Evolutionary conservation across 2,113 vertebrate genomes (phyloP).

Genomic region (Panthera leo): DNA sequence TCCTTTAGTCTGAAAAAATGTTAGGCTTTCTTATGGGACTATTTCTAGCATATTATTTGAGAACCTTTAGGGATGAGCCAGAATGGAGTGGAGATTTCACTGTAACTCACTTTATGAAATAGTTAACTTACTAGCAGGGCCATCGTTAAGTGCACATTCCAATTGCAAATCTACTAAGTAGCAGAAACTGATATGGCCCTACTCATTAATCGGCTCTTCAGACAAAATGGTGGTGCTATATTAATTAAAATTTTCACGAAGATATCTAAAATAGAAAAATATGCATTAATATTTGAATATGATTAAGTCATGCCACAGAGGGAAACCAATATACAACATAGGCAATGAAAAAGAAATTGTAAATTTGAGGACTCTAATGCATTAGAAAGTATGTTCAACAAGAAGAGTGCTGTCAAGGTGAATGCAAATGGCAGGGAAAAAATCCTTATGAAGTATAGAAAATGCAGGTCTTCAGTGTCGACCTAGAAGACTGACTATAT

Average conservation of each 20-base stretch:
- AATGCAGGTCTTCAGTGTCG: background rate
- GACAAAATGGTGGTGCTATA: background rate
- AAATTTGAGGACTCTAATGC: background rate
- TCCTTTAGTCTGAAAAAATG: background rate
- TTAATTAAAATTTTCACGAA: background rate
- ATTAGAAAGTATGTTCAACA: background rate
- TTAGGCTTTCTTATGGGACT: background rate
- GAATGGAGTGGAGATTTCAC: background rate
- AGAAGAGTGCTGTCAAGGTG: background rate
- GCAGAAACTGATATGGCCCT: background rate
- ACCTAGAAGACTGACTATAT: background rate
- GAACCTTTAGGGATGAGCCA: background rate
- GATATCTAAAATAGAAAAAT: background rate
- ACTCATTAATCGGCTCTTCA: background rate
- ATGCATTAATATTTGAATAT: background rate
- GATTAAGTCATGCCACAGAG: background rate
- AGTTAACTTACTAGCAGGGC: background rate
- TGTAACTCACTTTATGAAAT: background rate
- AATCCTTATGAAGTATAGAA: background rate
- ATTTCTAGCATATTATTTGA: background rate
- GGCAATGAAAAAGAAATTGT: background rate
- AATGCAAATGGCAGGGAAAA: background rate
- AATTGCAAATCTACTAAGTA: background rate
- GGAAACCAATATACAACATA: background rate
- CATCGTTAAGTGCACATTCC: background rate